Evolutionary conservation across 2,888 invertebrate genomes (phyloP).

Genomic region (Frankliniella intonsa): DNA sequence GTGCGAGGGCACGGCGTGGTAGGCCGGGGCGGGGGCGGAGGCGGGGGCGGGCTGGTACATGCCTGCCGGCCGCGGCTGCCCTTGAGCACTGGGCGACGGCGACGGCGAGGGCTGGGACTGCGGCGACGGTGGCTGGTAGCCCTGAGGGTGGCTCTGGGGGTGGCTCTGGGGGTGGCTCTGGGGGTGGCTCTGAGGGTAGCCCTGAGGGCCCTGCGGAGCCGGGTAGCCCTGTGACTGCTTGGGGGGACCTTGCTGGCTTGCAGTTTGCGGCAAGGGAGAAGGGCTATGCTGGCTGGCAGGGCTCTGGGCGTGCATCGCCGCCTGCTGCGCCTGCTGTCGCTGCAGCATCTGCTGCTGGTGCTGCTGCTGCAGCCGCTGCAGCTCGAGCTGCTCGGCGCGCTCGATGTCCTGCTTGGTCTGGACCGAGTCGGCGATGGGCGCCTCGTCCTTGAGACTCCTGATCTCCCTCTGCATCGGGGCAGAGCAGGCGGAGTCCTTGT

Average conservation of each 20-base stretch:
- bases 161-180: constrained; percentile 31
- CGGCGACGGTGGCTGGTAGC: constrained; percentile 45
- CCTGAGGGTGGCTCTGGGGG: constrained; percentile 31
- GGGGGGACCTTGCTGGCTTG: constrained; percentile 32
- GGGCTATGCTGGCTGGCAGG: constrained; percentile 31
- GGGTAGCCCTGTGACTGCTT: background rate
- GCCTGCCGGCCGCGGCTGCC: constrained; percentile 32
- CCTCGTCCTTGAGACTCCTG: constrained; percentile 49
- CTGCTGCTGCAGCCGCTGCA: constrained; percentile 39
- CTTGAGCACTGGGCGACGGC: constrained; percentile 30
- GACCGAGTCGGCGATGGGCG: constrained; percentile 36
- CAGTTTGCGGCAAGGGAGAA: constrained; percentile 29
- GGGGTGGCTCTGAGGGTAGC: constrained; percentile 10
- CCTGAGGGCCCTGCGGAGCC: background rate
- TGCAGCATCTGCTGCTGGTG: constrained; percentile 41
- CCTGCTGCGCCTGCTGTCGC: constrained; percentile 38
- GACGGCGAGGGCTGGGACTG: background rate
- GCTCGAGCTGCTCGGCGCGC: constrained; percentile 41
- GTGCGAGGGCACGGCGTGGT: constrained; percentile 16
- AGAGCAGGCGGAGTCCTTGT: constrained; percentile 56
- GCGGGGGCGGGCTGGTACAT: constrained; percentile 21
- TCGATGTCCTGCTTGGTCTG: constrained; percentile 36
- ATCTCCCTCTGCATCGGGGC: constrained; percentile 47
- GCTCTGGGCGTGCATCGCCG: constrained; percentile 34
- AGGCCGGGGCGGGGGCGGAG: background rate